Evolutionary conservation across 2,113 vertebrate species (phyloP).

Genomic region (Camarhynchus parvulus): DNA sequence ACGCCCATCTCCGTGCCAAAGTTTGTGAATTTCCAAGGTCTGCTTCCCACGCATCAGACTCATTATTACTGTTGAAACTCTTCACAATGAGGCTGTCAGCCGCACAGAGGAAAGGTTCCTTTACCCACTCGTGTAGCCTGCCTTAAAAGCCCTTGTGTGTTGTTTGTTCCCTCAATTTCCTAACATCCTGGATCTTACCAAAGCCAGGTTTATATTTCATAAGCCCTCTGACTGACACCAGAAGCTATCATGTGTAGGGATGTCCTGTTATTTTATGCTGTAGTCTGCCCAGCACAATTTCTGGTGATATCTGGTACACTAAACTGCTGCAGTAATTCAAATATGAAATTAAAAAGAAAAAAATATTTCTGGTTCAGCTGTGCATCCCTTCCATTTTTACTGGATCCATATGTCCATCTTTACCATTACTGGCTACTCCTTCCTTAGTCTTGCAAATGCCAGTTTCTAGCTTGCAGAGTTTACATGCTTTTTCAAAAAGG

Average conservation of each 20-base stretch:
- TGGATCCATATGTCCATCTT: neutral
- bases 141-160: neutral
- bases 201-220: neutral
- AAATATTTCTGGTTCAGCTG: neutral
- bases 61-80: neutral
- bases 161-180: neutral
- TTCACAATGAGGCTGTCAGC: neutral
- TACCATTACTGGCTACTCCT: neutral
- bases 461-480: neutral
- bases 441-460: neutral
- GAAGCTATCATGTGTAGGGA: neutral
- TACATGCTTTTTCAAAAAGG: neutral
- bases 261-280: neutral
- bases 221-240: neutral
- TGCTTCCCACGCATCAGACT: neutral
- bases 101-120: neutral
- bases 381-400: neutral
- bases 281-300: neutral
- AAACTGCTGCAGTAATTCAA: neutral
- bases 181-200: neutral
- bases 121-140: neutral
- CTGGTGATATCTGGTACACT: neutral
- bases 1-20: accelerated
- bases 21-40: neutral
- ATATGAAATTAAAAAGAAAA: neutral